These are phyloP conservation scores for Monochamus alternatus DNA, from an alignment of 2,888 invertebrate genomes.

Conservation along the genomic window DNA sequence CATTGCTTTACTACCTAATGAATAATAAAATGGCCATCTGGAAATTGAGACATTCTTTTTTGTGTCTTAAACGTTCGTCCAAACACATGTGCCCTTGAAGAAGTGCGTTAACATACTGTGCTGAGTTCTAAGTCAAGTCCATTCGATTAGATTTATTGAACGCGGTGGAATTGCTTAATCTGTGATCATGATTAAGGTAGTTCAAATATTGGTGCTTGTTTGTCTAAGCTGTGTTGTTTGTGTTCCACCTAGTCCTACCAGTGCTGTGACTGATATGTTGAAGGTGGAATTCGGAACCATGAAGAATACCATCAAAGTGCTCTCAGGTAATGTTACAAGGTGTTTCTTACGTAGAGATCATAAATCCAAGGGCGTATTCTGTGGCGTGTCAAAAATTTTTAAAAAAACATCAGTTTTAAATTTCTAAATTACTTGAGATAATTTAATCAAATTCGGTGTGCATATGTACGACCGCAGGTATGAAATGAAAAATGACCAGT, in stretches of 20 bases:
- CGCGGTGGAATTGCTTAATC: constrained; percentile 9
- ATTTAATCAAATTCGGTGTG: no score
- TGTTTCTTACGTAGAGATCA: no score
- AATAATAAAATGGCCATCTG: constrained; percentile 42
- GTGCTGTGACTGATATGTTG: constrained; percentile 36
- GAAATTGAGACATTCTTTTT: constrained; percentile 43
- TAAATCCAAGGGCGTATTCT: no score
- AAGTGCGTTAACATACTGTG: constrained; percentile 25
- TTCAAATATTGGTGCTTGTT: constrained; percentile 30
- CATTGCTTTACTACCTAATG: constrained; percentile 36
- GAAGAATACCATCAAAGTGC: constrained; percentile 51
- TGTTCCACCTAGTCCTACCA: constrained; percentile 44
- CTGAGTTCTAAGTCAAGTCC: constrained; percentile 33
- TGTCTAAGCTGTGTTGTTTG: constrained; percentile 27
- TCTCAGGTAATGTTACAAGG: constrained; percentile 45
- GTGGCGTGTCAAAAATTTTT: no score
- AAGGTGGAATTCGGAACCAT: constrained; percentile 46
- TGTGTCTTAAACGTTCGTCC: constrained; percentile 31
- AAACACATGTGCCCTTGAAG: constrained; percentile 40
- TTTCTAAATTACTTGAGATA: no score
- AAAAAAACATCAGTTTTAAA: no score
- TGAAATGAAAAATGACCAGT: no score
- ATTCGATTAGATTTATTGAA: constrained; percentile 17
- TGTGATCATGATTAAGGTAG: constrained; percentile 15
- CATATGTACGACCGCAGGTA: no score